Percentiles rank a stretch among this genome's conserved stretches.
phyloP scores from a whole-genome alignment of 2,888 invertebrate species.

The Sphecodes monilicornis region DNA sequence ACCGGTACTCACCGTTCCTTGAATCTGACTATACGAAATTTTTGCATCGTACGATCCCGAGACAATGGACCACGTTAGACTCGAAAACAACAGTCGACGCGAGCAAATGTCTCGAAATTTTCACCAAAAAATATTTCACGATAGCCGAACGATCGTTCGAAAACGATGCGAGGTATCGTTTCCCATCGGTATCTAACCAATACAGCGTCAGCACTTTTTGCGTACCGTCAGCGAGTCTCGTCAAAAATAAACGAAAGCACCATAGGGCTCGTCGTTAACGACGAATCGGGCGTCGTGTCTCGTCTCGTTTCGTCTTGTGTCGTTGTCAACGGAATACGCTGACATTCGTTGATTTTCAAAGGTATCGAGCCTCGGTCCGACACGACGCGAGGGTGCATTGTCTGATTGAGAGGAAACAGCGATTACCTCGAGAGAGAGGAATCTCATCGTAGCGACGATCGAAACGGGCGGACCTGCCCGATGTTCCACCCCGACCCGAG shows the following conservation, averaged over 20 bases:
- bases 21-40: slow-evolving; percentile 35
- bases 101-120: not conserved
- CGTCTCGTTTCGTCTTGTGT: not conserved
- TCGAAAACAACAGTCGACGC: not conserved
- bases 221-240: not conserved
- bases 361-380: not conserved
- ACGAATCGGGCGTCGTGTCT: not conserved
- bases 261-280: not conserved
- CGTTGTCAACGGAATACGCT: slow-evolving; percentile 7
- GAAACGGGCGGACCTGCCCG: slow-evolving; percentile 28
- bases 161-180: not conserved
- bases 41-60: slow-evolving; percentile 26
- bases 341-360: not conserved
- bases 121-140: not conserved
- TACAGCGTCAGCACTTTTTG: slow-evolving; percentile 23
- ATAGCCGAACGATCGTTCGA: not conserved
- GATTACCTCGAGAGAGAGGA: slow-evolving; percentile 63
- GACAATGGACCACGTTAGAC: not conserved
- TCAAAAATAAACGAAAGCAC: not conserved
- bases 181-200: not conserved
- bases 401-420: slow-evolving; percentile 13
- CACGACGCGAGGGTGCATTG: not conserved
- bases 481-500: slow-evolving; percentile 40
- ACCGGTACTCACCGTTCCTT: slow-evolving; percentile 29
- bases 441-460: slow-evolving; percentile 48